phyloP scores from a whole-genome alignment of 1,140 invertebrate genomes.

The Matsumurasca onukii region DNA sequence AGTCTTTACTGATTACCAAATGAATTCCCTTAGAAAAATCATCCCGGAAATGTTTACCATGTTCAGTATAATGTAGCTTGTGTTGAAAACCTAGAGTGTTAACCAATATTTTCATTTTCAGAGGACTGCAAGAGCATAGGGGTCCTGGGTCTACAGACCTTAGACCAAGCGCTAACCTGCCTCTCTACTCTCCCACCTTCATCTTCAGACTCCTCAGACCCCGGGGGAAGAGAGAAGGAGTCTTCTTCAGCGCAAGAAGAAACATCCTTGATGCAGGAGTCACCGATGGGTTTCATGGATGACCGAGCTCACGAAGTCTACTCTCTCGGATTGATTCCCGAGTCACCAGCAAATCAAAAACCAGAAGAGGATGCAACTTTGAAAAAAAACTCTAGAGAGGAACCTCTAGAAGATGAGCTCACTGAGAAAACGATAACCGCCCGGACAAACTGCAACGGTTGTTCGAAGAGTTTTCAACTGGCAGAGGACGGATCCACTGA shows the following conservation, averaged over 20 bases:
- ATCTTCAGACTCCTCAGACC: background rate
- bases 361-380: too few relatives aligned
- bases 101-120: background rate
- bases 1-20: background rate
- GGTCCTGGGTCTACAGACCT: background rate
- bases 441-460: too few relatives aligned
- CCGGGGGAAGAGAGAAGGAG: too few relatives aligned
- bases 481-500: too few relatives aligned
- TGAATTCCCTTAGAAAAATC: background rate
- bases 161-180: background rate
- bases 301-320: slow-evolving; percentile 11
- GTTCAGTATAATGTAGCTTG: background rate
- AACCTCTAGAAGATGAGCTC: too few relatives aligned
- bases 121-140: background rate
- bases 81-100: background rate
- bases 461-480: too few relatives aligned
- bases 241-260: too few relatives aligned
- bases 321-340: background rate
- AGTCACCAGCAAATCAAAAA: too few relatives aligned
- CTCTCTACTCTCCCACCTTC: background rate
- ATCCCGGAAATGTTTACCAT: background rate
- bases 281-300: slow-evolving; percentile 14
- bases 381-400: too few relatives aligned
- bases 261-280: too few relatives aligned
- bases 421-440: too few relatives aligned